Conservation (phyloP, 2,113 vertebrate genomes). For the Halcyon malimbica region DNA sequence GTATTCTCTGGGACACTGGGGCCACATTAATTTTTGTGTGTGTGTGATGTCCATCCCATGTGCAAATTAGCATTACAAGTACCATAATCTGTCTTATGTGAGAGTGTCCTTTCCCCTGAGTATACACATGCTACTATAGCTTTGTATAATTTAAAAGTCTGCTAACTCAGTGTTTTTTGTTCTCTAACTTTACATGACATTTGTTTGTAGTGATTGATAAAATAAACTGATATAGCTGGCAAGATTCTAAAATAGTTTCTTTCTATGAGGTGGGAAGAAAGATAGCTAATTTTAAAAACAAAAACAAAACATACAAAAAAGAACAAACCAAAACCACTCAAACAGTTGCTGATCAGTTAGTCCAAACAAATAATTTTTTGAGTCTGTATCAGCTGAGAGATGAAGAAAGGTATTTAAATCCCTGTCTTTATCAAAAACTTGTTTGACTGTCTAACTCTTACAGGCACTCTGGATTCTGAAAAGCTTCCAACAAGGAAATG, state of each 20-base stretch:
- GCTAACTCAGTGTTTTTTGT: conserved; percentile 49
- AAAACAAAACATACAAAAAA: neutral
- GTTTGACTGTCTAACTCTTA: neutral
- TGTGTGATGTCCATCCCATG: conserved; percentile 81
- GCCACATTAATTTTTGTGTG: conserved; percentile 81
- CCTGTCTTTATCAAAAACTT: neutral
- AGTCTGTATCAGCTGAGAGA: neutral
- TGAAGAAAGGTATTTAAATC: neutral
- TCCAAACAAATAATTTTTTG: conserved; percentile 5
- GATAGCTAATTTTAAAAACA: neutral
- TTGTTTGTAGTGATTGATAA: neutral
- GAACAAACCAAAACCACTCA: neutral
- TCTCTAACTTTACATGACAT: conserved; percentile 17
- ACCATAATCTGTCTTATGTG: conserved; percentile 83
- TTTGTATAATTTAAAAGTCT: conserved; percentile 71
- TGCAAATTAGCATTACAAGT: conserved; percentile 84
- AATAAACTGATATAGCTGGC: neutral
- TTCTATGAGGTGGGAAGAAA: neutral
- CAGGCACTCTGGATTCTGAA: neutral
- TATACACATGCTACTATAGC: conserved; percentile 69
- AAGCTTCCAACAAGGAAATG: neutral
- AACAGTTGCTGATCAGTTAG: neutral
- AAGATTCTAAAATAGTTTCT: conserved; percentile 5
- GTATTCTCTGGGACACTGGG: conserved; percentile 82
- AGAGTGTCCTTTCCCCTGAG: conserved; percentile 77